These are phyloP conservation scores for Drosophila tanythrix DNA, from an alignment of 2,888 invertebrate genomes.

Conservation along the genomic window DNA sequence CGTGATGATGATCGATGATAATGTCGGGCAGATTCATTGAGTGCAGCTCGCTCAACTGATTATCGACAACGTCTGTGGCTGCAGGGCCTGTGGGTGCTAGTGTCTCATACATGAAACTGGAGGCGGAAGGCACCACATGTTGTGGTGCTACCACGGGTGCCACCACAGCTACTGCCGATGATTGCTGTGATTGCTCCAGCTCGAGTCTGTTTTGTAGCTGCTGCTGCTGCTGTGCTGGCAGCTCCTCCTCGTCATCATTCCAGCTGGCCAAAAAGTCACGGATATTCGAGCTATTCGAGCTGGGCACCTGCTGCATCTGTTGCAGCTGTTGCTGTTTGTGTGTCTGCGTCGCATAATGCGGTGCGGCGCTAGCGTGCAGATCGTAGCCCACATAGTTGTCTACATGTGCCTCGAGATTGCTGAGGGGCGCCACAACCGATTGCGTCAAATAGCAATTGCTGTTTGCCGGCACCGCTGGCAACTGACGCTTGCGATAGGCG, in stretches of 20 bases:
- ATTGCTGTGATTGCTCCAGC: not conserved
- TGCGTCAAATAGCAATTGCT: conserved; percentile 60
- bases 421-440: conserved; percentile 30
- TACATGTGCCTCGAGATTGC: conserved; percentile 63
- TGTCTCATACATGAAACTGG: conserved; percentile 69
- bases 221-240: conserved; percentile 10
- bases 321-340: conserved; percentile 20
- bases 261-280: conserved; percentile 84
- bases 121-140: not conserved
- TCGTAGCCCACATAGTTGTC: conserved; percentile 64
- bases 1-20: conserved; percentile 84
- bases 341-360: conserved; percentile 12
- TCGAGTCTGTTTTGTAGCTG: conserved; percentile 13
- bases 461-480: conserved; percentile 25
- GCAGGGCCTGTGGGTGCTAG: conserved; percentile 68
- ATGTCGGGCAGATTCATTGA: conserved; percentile 83
- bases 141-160: conserved; percentile 34
- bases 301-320: not conserved
- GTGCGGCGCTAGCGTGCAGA: conserved; percentile 43
- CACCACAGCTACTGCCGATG: conserved; percentile 48
- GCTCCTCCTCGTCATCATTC: conserved; percentile 85
- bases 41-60: conserved; percentile 62
- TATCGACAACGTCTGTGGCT: conserved; percentile 65
- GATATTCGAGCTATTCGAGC: conserved; percentile 79
- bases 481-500: conserved; percentile 67